Evolutionary conservation across 2,888 invertebrate species (phyloP), one percentile per base, ranked within the genome.

Genomic region (Hydropsyche betteni): DNA sequence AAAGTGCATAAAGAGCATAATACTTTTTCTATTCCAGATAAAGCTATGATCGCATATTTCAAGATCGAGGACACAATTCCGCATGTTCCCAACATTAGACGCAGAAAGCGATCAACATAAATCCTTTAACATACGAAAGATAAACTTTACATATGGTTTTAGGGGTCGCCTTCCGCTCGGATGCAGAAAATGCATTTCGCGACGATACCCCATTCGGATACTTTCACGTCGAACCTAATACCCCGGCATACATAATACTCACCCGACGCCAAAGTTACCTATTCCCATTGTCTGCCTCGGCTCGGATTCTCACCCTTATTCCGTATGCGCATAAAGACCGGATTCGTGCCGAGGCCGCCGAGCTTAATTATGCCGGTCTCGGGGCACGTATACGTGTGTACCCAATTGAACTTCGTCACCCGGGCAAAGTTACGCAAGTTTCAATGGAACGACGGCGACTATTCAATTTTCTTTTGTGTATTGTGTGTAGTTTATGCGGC

Each of bases 371-470:
- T 78, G 69, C 75, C 58, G 75, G 74, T 75, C 44, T 44, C 44
- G 24, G 24, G 24, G 24, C 76, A 72, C 64, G 76, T 55, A 8
- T 55, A 78, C 55, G 70, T 75, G 70, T 75, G 76, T 75, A 78
- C 76, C 75, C 75, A 78, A 78, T 78, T 76, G 78, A 78, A 78
- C 76, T 78, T 78, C 76, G 78, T 72, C 76, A 72, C 51, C 61
- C 69, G 75, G 61, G 51, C 51, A 44, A 75, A 76, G 76, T 76
- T 76, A 75, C 51, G 73, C 58, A 72, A 78, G 77, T 76, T 76
- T 72, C 72, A 75, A 75, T 69, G 71, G 69, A 64, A 69, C 33
- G 34, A 8, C 55, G 34, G 68, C 68, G 68, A 71, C 73, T 68
- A 68, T 64, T 69, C 71, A 73, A 73, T 78, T 75, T 75, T 78